Evolutionary conservation across 2,888 invertebrate genomes (phyloP).

Genomic region (Diaperis boleti): DNA sequence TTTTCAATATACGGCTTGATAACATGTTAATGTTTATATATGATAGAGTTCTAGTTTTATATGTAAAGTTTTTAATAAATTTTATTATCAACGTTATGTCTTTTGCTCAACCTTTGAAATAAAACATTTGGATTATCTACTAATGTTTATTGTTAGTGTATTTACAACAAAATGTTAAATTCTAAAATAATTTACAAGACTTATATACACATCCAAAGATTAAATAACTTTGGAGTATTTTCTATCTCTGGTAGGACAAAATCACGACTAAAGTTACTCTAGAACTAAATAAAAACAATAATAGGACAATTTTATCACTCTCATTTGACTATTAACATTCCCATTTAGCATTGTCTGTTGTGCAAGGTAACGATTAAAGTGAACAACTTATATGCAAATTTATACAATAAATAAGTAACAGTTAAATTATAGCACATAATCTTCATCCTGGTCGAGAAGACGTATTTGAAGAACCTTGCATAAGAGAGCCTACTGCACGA

Average conservation of each 20-base stretch:
- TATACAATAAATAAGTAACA: slow-evolving; percentile 34
- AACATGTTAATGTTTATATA: slow-evolving; percentile 12
- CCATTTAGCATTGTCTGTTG: slow-evolving; percentile 19
- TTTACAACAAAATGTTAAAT: slow-evolving; percentile 32
- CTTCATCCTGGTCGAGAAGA: slow-evolving; percentile 31
- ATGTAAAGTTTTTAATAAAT: slow-evolving; percentile 6
- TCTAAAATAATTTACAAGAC: slow-evolving; percentile 40
- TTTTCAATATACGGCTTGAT: slow-evolving; percentile 13
- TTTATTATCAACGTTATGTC: slow-evolving; percentile 4
- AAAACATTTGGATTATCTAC: slow-evolving; percentile 7
- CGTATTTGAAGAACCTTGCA: slow-evolving; percentile 30
- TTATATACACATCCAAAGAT: slow-evolving; percentile 36
- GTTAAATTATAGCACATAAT: slow-evolving; percentile 30
- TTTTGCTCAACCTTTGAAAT: too few relatives aligned
- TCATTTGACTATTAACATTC: slow-evolving; percentile 36
- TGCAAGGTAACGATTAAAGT: slow-evolving; percentile 31
- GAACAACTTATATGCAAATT: slow-evolving; percentile 29
- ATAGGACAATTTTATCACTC: slow-evolving; percentile 35
- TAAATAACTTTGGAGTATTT: slow-evolving; percentile 22
- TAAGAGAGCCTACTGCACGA: slow-evolving; percentile 48
- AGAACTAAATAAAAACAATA: slow-evolving; percentile 18
- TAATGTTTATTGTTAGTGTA: slow-evolving; percentile 15
- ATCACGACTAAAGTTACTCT: slow-evolving; percentile 25
- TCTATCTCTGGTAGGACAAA: slow-evolving; percentile 27
- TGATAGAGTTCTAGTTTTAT: slow-evolving; percentile 5